A percentile compares a stretch with the other conserved stretches of the same genome.
These are phyloP conservation scores for Amaurobius ferox DNA, from an alignment of 2,888 invertebrate genomes.

Conservation along the genomic window DNA sequence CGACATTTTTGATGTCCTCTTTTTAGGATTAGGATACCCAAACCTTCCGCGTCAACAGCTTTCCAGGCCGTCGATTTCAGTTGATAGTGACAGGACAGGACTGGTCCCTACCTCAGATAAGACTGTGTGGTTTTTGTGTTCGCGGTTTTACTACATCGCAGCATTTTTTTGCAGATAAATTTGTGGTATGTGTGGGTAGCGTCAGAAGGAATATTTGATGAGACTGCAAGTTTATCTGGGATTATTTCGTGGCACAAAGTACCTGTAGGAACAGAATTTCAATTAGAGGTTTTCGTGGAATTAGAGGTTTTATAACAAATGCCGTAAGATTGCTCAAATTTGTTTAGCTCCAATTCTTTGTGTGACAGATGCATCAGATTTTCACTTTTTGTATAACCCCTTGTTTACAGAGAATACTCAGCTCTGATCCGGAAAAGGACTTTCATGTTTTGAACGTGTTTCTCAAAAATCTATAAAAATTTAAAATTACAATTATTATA, in stretches of 20 bases:
- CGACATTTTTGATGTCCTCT: neutral
- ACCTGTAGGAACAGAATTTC: no score
- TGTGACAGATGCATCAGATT: no score
- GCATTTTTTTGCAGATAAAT: constrained; percentile 6
- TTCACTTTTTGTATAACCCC: no score
- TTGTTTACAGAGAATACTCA: no score
- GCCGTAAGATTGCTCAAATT: no score
- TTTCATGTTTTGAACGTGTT: no score
- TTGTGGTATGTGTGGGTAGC: neutral
- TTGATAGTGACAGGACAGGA: constrained; percentile 1
- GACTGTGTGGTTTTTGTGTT: neutral
- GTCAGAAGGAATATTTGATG: neutral
- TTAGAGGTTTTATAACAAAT: no score
- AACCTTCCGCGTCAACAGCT: constrained; percentile 47
- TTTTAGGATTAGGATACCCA: constrained; percentile 46
- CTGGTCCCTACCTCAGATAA: neutral
- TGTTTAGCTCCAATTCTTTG: no score
- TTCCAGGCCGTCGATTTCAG: constrained; percentile 27
- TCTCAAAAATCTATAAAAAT: no score
- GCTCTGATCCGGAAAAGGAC: no score
- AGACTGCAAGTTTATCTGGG: neutral
- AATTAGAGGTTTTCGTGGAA: no score
- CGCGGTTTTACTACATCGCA: neutral
- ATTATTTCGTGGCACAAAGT: neutral
- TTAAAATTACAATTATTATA: no score